A percentile compares a stretch with the other conserved stretches of the same genome.
Conservation (phyloP, 1,140 invertebrate species). For the Acyrthosiphon pisum region DNA sequence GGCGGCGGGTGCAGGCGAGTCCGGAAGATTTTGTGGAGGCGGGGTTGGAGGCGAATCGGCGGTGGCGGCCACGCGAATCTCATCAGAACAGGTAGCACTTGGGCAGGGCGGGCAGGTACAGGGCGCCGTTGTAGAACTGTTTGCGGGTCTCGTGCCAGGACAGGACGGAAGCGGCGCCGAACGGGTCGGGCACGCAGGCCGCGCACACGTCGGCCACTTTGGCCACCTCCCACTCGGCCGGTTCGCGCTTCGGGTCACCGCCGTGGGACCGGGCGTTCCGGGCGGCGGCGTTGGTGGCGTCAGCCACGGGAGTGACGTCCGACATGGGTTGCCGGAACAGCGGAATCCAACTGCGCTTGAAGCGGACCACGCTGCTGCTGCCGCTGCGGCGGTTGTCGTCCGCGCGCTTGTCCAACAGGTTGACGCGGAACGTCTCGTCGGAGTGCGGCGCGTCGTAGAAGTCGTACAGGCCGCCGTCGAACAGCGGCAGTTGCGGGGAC, state of each 20-base stretch:
- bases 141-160: constrained; percentile 77
- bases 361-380: not conserved
- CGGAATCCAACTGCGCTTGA: not conserved
- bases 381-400: not conserved
- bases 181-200: constrained; percentile 77
- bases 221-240: constrained; percentile 80
- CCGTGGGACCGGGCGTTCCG: not conserved
- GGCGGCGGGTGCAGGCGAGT: not conserved
- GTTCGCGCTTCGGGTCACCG: constrained; percentile 66
- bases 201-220: constrained; percentile 76
- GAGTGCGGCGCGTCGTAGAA: not conserved
- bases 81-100: constrained; percentile 75
- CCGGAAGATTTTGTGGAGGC: not conserved
- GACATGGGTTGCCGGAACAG: not conserved
- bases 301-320: not conserved
- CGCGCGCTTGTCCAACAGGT: not conserved
- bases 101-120: constrained; percentile 72
- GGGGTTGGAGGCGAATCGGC: no score
- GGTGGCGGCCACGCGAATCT: not conserved
- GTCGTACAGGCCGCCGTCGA: constrained; percentile 16
- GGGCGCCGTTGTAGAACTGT: constrained; percentile 75
- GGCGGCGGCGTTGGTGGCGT: no score
- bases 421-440: constrained; percentile 36
- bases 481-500: not conserved
- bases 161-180: constrained; percentile 76